Base-by-base conservation (phyloP, 2,113 vertebrate genomes). In the Ciconia boyciana region DNA sequence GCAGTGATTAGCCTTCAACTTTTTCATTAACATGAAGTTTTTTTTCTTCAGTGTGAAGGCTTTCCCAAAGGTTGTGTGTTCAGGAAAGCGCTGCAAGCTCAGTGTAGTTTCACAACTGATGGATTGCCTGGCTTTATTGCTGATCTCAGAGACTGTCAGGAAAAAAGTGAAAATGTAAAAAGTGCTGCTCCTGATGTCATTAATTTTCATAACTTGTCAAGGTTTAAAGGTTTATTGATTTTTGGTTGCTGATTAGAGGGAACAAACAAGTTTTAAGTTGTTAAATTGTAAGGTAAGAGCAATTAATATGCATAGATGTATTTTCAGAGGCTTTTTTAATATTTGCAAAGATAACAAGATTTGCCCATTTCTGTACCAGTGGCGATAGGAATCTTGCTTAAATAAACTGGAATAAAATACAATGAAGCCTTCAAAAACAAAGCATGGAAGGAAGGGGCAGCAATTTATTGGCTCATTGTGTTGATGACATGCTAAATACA, bases 391-490 rank as follows among this genome's bases (percentile, higher is more conserved):
- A 79, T 94, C 95, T 81, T 78, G 78, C 94, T 96, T 93, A 82
- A 96, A 88, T 77, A 91, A 93, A 94, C 94, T 89, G 82, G 91
- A 85, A 96, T 95, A 83, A 96, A 98, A 95, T 69, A 94, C 91
- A 87, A 55, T 86, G 83, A 96, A 93, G 88, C 77, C 48, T 86
- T 92, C 62, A 48, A 76, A 82, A 95, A 97, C 97, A 97, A 97
- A 96, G 78, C 26, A 16, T 97, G 97, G 96, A 97, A 97, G 98
- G 96, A 97, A 98, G 80, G 90, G 88, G 87, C 89, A 89, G 91
- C 94, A 76, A 78, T 96, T 95, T 91, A 22, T 95, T 92, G 95
- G 91, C 78, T 96, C 31, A 65, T 87, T 96, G 93, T 94, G 87
- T 69, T 29, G 94, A 97, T 95, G 94, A 93, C 96, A 97, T 95